Percentiles rank a stretch among this genome's conserved stretches.
These are phyloP conservation scores for Ctenochaetus hawaiiensis DNA, from an alignment of 2,797 vertebrate species.

Conservation along the genomic window DNA sequence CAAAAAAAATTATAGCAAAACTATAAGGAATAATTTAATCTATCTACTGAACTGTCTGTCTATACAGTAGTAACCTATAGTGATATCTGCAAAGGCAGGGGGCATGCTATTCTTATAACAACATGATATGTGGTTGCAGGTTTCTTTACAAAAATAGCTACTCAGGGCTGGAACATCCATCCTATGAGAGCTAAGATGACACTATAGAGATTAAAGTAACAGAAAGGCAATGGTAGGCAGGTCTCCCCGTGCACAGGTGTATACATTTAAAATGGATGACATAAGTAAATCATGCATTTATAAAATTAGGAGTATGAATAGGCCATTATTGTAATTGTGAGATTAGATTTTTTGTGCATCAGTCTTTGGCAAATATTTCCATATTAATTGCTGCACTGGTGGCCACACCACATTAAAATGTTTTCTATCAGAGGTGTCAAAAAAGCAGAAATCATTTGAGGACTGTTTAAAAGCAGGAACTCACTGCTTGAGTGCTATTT, in stretches of 20 bases:
- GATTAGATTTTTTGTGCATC: constrained; percentile 6
- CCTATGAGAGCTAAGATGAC: neutral
- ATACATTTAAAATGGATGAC: neutral
- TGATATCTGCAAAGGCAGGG: neutral
- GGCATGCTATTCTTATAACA: neutral
- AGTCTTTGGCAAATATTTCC: constrained; percentile 4
- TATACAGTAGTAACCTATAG: neutral
- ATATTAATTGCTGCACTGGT: neutral
- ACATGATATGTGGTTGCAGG: neutral
- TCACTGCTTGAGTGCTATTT: neutral
- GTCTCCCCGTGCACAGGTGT: neutral
- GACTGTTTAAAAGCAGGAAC: neutral
- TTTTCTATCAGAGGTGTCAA: neutral
- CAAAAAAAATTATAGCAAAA: neutral
- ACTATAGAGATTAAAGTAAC: neutral
- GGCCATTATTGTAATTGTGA: constrained; percentile 8
- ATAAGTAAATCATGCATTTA: constrained; percentile 5
- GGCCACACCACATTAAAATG: neutral
- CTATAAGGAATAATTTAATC: neutral
- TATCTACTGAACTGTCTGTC: neutral
- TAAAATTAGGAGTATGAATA: constrained; percentile 26
- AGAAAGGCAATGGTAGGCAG: neutral
- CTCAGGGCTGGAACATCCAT: constrained; percentile 7
- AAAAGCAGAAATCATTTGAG: neutral
- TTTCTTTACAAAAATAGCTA: constrained; percentile 1